phyloP scores from a whole-genome alignment of 2,797 vertebrate species.

The Pangasius djambal region DNA sequence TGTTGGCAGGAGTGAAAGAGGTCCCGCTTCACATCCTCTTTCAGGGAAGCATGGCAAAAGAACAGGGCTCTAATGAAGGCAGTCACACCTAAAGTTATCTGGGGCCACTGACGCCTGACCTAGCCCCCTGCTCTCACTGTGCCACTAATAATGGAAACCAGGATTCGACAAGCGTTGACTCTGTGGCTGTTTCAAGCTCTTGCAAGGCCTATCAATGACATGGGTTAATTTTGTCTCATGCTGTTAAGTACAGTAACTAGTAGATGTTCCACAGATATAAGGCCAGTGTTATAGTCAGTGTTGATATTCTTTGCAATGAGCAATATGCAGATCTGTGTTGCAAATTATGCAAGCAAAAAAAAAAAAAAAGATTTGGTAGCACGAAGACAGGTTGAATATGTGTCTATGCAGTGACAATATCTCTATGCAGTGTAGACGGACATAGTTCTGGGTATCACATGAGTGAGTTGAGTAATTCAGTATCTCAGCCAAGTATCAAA shows the following conservation, averaged over 20 bases:
- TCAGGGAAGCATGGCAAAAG: constrained; percentile 74
- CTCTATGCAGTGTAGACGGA: not conserved
- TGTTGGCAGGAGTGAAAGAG: constrained; percentile 90
- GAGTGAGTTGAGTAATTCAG: not conserved
- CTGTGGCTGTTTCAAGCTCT: constrained; percentile 85
- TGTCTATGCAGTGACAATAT: not conserved
- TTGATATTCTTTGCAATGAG: constrained; percentile 66
- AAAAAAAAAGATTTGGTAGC: not conserved
- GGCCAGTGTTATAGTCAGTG: constrained; percentile 68
- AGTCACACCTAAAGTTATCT: constrained; percentile 94
- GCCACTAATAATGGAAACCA: constrained; percentile 91
- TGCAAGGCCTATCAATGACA: constrained; percentile 87
- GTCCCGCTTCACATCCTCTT: constrained; percentile 81
- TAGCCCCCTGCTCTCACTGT: constrained; percentile 74
- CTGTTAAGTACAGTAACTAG: constrained; percentile 85
- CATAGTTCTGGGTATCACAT: not conserved
- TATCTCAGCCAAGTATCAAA: not conserved
- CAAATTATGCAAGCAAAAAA: constrained; percentile 63
- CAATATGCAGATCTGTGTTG: constrained; percentile 68
- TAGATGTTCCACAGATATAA: constrained; percentile 83
- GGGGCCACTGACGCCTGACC: constrained; percentile 84
- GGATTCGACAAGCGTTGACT: constrained; percentile 79
- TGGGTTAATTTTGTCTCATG: constrained; percentile 87
- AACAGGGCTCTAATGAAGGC: constrained; percentile 91
- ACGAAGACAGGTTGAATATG: not conserved